Conservation (phyloP, 2,797 vertebrate species). For the Lepilemur septentrionalis region DNA sequence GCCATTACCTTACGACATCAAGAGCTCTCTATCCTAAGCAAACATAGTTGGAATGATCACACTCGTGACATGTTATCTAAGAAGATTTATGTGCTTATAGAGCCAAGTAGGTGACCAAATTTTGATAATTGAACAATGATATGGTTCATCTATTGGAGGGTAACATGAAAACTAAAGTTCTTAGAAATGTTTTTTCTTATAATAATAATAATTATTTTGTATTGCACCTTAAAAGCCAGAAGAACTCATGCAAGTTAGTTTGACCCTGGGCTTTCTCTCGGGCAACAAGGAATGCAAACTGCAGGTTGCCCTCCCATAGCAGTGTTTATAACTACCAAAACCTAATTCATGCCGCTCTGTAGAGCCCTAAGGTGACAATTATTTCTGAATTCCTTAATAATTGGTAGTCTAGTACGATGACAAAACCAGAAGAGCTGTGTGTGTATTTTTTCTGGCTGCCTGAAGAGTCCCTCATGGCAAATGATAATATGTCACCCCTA, state of each 20-base stretch:
- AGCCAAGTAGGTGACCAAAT: constrained; percentile 55
- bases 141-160: not conserved
- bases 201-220: not conserved
- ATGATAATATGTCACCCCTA: constrained; percentile 78
- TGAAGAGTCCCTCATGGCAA: constrained; percentile 75
- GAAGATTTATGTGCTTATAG: constrained; percentile 30
- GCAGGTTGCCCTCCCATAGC: not conserved
- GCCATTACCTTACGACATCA: constrained; percentile 62
- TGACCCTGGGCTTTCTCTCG: constrained; percentile 73
- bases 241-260: constrained; percentile 50
- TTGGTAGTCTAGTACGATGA: constrained; percentile 53
- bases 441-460: constrained; percentile 49
- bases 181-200: constrained; percentile 34
- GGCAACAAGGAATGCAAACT: constrained; percentile 63
- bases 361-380: constrained; percentile 82
- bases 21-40: constrained; percentile 67
- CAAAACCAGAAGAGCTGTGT: constrained; percentile 69
- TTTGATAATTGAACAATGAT: constrained; percentile 40
- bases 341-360: constrained; percentile 72
- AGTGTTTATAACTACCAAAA: constrained; percentile 43
- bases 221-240: constrained; percentile 66
- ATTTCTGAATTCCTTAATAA: constrained; percentile 81
- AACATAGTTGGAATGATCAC: constrained; percentile 65
- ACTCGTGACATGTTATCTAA: constrained; percentile 36
- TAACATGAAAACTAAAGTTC: not conserved